phyloP scores from a whole-genome alignment of 2,888 invertebrate species.

The Hemaris fuciformis region DNA sequence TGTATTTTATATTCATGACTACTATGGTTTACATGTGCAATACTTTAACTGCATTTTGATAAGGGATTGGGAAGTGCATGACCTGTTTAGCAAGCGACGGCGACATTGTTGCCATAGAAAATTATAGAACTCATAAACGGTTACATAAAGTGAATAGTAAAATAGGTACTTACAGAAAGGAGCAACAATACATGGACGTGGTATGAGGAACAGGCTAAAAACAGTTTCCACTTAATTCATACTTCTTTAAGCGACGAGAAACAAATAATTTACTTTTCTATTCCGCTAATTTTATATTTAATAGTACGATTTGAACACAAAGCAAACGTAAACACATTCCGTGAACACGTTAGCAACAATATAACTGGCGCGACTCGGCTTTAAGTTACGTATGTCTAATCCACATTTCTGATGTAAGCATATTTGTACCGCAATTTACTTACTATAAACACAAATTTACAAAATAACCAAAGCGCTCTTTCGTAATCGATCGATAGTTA shows the following conservation, averaged over 20 bases:
- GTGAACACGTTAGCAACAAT: conserved; percentile 46
- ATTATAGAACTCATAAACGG: neutral
- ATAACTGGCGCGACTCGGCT: conserved; percentile 25
- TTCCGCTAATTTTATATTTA: neutral
- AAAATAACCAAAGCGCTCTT: conserved; percentile 34
- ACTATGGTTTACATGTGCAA: neutral
- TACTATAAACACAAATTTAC: conserved; percentile 22
- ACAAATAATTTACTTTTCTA: conserved; percentile 1
- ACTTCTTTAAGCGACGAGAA: conserved; percentile 42
- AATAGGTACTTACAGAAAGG: conserved; percentile 74
- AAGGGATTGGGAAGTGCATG: neutral
- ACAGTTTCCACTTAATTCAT: conserved; percentile 45
- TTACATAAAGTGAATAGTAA: conserved; percentile 12
- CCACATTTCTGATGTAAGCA: conserved; percentile 24
- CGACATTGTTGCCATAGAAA: neutral
- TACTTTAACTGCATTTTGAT: neutral
- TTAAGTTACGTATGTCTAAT: conserved; percentile 16
- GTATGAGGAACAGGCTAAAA: conserved; percentile 47
- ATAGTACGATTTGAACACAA: conserved; percentile 14
- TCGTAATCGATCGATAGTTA: conserved; percentile 79
- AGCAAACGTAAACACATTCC: conserved; percentile 54
- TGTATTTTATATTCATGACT: too few relatives aligned
- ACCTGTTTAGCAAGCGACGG: neutral
- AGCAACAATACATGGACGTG: conserved; percentile 81
- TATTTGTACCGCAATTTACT: conserved; percentile 28